Base-by-base conservation (phyloP, 2,797 vertebrate species). In the Yasuhikotakia modesta region DNA sequence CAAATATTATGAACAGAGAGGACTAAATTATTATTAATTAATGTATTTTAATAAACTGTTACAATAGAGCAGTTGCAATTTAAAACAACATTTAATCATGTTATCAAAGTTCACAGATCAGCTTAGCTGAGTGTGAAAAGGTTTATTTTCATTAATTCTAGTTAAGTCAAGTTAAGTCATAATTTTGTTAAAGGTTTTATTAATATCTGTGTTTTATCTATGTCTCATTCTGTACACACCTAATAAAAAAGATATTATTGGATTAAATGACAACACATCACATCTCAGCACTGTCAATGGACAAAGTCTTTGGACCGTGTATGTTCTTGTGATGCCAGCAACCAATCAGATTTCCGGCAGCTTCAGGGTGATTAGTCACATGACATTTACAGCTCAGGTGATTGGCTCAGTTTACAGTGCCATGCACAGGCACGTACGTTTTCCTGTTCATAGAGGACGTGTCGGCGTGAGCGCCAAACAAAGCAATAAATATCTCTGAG, bases 401-500 rank as follows among this genome's bases (percentile, higher is more conserved):
- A 50, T 50, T 50, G 48, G 48, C 16, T 50, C 5, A 73, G 60
- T 69, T 79, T 84, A 81, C 60, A 64, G 72, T 83, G 85, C 76
- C 65, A 30, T 61, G 73, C 32, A 53, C 73, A 81, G 60, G 2
- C 12, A 70, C 52, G 43, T 73, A 79, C 66, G 52, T 83, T 86
- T 82, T 85, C 82, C 79, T 24, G 53, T 39, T 79, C 67, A 46
- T 21, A 77, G 80, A 79, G 85, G 67, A 67, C 72, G 84, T 84
- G 84, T 88, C 60, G 83, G 79, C 55, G 48, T 57, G 70, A 63
- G 71, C 78, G 86, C 85, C 88, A 91, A 91, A 91, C 88, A 90
- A 87, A 86, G 88, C 89, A 89, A 86, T 90, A 91, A 91, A 91
- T 90, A 89, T 87, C 81, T 86, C 81, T 50, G 24, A 60, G 72